Conservation (phyloP, 2,888 invertebrate species). For the Xestia ashworthii region DNA sequence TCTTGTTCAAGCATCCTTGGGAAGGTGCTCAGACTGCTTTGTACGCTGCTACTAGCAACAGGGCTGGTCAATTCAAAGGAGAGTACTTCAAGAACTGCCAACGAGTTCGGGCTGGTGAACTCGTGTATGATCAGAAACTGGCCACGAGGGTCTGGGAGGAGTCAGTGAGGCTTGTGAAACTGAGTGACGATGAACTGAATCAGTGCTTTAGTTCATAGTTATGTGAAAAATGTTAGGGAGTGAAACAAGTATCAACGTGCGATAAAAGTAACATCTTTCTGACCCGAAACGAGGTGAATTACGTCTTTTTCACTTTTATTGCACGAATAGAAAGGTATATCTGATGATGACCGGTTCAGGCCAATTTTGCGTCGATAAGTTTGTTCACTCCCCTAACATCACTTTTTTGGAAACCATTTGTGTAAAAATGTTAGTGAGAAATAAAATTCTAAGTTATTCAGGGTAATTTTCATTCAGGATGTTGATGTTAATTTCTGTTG, state of each 20-base stretch:
- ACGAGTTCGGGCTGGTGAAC: constrained; percentile 90
- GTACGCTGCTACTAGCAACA: constrained; percentile 93
- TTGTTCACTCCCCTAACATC: background rate
- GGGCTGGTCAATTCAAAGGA: constrained; percentile 92
- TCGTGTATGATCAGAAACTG: constrained; percentile 91
- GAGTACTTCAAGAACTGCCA: constrained; percentile 95
- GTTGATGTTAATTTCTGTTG: constrained; percentile 44
- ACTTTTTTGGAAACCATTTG: background rate
- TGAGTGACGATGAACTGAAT: constrained; percentile 92
- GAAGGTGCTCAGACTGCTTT: constrained; percentile 96
- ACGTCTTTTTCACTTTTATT: background rate
- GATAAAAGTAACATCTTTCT: background rate
- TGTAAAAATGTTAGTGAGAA: constrained; percentile 14
- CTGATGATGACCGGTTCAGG: too few relatives aligned
- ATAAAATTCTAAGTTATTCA: constrained; percentile 41
- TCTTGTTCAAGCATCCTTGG: constrained; percentile 93
- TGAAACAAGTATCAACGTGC: background rate
- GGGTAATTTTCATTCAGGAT: constrained; percentile 60
- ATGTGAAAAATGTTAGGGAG: background rate
- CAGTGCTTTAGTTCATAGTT: constrained; percentile 81
- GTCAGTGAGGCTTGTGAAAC: constrained; percentile 92
- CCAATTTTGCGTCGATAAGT: background rate
- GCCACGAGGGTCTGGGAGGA: constrained; percentile 95
- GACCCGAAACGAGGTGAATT: background rate
- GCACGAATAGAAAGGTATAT: background rate